phyloP scores from a whole-genome alignment of 2,113 vertebrate species.

The Anarrhichthys ocellatus region DNA sequence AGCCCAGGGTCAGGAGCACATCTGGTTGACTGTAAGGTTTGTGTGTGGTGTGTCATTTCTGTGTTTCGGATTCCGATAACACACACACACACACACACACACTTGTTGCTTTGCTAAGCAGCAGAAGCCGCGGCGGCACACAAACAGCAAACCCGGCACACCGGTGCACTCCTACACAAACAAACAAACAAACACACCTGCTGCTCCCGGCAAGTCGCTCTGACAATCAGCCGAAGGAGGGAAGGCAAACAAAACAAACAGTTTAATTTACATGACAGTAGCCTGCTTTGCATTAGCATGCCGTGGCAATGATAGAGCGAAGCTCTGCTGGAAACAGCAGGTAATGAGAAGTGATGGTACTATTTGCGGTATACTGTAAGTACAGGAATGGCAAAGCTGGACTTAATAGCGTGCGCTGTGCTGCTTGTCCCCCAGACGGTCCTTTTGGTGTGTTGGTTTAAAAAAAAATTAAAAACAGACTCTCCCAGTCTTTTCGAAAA shows the following conservation, averaged over 20 bases:
- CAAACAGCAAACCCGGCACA: conserved; percentile 64
- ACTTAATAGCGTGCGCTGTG: conserved; percentile 59
- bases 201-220: conserved; percentile 77
- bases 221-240: conserved; percentile 78
- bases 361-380: conserved; percentile 73
- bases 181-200: conserved; percentile 82
- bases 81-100: conserved; percentile 19
- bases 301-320: conserved; percentile 73
- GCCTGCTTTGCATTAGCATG: conserved; percentile 77
- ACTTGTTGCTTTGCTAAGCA: conserved; percentile 77
- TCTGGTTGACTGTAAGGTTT: conserved; percentile 77
- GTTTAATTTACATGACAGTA: conserved; percentile 82
- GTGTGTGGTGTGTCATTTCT: conserved; percentile 62
- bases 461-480: conserved; percentile 2
- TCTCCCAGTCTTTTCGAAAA: conserved; percentile 34
- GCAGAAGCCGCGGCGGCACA: conserved; percentile 36
- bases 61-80: conserved; percentile 47
- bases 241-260: conserved; percentile 79
- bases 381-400: conserved; percentile 58
- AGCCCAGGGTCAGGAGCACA: conserved; percentile 81
- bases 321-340: conserved; percentile 72
- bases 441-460: conserved; percentile 39
- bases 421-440: conserved; percentile 56
- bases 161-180: conserved; percentile 79
- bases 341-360: conserved; percentile 78